Evolutionary conservation across 64 coral and sea anemone species (phyloP), one percentile per base, ranked within the genome.

Genomic region (Catalaphyllia jardinei): DNA sequence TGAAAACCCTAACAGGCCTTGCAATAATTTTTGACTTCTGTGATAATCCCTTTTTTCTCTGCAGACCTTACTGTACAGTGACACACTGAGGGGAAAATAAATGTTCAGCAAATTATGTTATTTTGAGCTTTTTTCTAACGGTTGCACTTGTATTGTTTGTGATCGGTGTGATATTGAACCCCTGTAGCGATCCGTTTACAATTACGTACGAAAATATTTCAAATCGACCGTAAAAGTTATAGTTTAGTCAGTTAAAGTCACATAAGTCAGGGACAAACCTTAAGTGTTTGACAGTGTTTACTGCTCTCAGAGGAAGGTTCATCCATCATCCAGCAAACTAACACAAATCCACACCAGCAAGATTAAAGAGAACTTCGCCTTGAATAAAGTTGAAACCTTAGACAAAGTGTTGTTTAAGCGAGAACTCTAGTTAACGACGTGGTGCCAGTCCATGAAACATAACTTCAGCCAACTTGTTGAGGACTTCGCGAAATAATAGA

Each of bases 251-350:
- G 15, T 14, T 13, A 57, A 57, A 57, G 15, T 11, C 10, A 15
- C 10, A 57, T 57, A 0, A 13, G 25, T 12, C 10, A 27, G 8
- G 51, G 19, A 85, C 81, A 20, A 71, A 85, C 81, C 81, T 85
- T 85, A 35, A 67, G 33, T 5, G 31, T 71, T 18, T 85, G 63
- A 20, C 81, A 62, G 20, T 17, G 65, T 22, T 39, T 67, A 8
- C 22, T 39, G 35, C 35, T 3, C 16, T 85, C 81, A 51, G 81
- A 85, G 14, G 81, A 85, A 51, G 63, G 81, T 33, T 71, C 63
- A 3, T 29, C 62, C 81, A 85, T 85, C 22, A 39, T 65, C 1
- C 28, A 22, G 24, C 10, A 82, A 33, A 60, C 19, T 60, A 4
- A 7, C 65, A n/a, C 10, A 28, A 20, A 65, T 24, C 22, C 65